A percentile compares a stretch with the other conserved stretches of the same genome.
These are phyloP conservation scores for Cryptomyrus ogoouensis DNA, from an alignment of 2,113 vertebrate genomes.

Conservation along the genomic window DNA sequence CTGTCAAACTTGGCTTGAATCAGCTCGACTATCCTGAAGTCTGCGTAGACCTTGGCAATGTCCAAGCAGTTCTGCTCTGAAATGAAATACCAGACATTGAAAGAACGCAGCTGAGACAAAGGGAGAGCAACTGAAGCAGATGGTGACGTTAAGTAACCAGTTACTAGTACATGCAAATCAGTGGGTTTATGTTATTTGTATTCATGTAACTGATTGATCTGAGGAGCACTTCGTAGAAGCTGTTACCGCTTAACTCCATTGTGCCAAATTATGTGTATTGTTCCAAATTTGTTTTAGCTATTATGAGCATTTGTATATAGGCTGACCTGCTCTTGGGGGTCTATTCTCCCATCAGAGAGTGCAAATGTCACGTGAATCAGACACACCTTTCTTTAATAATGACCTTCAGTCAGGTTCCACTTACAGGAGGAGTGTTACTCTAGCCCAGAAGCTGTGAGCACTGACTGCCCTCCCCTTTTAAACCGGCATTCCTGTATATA, in stretches of 20 bases:
- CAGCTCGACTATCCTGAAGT: conserved; percentile 66
- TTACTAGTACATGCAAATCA: neutral
- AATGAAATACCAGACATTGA: conserved; percentile 24
- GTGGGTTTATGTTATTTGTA: neutral
- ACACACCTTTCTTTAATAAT: neutral
- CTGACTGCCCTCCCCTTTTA: too few relatives aligned
- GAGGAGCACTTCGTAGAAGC: neutral
- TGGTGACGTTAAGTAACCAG: neutral
- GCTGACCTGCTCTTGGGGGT: neutral
- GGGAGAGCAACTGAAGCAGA: neutral
- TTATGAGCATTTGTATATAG: neutral
- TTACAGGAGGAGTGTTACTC: too few relatives aligned
- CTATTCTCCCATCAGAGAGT: neutral
- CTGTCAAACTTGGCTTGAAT: conserved; percentile 66
- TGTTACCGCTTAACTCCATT: neutral
- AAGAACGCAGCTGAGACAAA: neutral
- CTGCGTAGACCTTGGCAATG: conserved; percentile 67
- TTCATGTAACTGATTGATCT: neutral
- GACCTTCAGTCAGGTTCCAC: neutral
- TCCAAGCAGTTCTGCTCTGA: conserved; percentile 73
- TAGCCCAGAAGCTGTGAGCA: too few relatives aligned
- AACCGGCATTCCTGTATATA: too few relatives aligned
- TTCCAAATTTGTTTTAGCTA: neutral
- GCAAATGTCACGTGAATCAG: neutral
- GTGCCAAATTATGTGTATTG: neutral